A percentile compares a stretch with the other conserved stretches of the same genome.
Evolutionary conservation across 1,140 invertebrate genomes (phyloP).

Genomic region (Lasioglossum baleicum): DNA sequence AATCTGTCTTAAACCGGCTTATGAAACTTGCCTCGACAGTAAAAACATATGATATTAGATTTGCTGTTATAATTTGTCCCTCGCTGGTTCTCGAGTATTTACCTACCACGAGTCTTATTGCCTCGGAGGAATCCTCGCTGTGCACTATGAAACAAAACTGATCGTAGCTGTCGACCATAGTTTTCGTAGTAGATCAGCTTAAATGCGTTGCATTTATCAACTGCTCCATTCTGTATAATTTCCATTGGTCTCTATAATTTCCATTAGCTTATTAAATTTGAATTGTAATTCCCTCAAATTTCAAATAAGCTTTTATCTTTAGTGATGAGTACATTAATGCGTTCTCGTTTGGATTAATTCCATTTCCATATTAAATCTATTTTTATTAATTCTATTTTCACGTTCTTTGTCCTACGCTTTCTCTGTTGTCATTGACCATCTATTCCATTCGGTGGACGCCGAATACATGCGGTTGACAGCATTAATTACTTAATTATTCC

Average conservation of each 20-base stretch:
- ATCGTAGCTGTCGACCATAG: background rate
- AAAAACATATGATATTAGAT: constrained; percentile 1
- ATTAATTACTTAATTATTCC: constrained; percentile 51
- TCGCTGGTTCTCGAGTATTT: background rate
- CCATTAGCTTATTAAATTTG: background rate
- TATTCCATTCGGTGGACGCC: background rate
- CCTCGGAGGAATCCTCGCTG: background rate
- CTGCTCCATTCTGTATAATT: no score
- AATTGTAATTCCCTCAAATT: background rate
- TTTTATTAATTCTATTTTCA: constrained; percentile 2
- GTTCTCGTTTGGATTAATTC: no score
- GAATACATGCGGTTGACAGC: constrained; percentile 20
- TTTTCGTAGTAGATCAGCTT: no score
- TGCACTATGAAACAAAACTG: background rate
- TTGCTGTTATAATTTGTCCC: background rate
- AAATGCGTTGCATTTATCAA: no score
- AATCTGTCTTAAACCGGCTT: constrained; percentile 4
- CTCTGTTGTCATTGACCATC: background rate
- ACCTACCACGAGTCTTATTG: background rate
- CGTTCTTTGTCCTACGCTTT: background rate
- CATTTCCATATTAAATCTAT: no score
- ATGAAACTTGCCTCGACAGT: constrained; percentile 3
- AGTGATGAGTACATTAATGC: no score
- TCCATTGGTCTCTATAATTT: no score
- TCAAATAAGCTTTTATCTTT: no score